Evolutionary conservation across 2,888 invertebrate species (phyloP).

Genomic region (Sylvicola fuscatus): DNA sequence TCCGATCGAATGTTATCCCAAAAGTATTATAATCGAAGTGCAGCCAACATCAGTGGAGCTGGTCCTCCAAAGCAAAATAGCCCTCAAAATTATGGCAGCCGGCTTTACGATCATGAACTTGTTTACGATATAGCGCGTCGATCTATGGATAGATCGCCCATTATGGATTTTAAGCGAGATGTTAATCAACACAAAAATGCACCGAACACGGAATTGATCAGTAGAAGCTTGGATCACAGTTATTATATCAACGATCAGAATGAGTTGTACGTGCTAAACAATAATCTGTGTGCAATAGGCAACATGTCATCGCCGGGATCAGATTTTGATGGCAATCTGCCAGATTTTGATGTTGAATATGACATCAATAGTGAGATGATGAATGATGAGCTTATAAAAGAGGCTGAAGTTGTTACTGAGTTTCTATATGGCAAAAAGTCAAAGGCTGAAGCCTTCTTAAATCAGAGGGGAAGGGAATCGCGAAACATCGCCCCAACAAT

Average conservation of each 20-base stretch:
- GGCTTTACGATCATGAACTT: constrained; percentile 23
- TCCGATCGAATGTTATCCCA: constrained; percentile 1
- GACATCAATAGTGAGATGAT: constrained; percentile 4
- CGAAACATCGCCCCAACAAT: constrained; percentile 13
- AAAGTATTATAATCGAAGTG: constrained; percentile 2
- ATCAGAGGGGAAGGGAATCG: constrained; percentile 12
- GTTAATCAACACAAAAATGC: constrained; percentile 10
- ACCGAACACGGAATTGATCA: constrained; percentile 20
- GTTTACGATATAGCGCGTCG: constrained; percentile 22
- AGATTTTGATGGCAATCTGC: constrained; percentile 5
- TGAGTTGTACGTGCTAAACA: not conserved
- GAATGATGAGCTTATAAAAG: constrained; percentile 28
- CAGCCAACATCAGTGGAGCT: constrained; percentile 3
- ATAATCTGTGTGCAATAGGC: not conserved
- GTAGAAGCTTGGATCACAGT: not conserved
- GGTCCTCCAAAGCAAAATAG: constrained; percentile 15
- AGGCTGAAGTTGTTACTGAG: constrained; percentile 33
- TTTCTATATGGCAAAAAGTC: constrained; percentile 32
- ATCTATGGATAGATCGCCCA: constrained; percentile 19
- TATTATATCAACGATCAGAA: not conserved
- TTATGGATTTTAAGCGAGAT: constrained; percentile 21
- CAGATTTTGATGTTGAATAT: constrained; percentile 5
- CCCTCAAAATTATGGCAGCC: constrained; percentile 23
- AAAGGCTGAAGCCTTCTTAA: constrained; percentile 17
- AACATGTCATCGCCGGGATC: constrained; percentile 4